Conservation (phyloP, 2,888 invertebrate species). For the Leptura quadrifasciata region DNA sequence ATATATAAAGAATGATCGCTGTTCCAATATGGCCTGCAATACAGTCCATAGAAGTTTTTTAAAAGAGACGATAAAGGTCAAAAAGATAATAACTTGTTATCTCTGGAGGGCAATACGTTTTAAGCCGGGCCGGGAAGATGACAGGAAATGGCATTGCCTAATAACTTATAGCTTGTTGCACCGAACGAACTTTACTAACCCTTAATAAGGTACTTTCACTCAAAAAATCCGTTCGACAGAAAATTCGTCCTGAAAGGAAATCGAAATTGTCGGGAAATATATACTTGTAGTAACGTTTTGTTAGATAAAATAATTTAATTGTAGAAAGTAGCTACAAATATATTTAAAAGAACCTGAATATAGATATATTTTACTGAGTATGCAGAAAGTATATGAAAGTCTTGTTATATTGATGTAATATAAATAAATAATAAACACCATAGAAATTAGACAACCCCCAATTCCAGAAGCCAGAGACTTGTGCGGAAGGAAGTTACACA, state of each 20-base stretch:
- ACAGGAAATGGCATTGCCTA: slow-evolving; percentile 47
- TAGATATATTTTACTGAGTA: too few species aligned
- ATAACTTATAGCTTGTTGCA: slow-evolving; percentile 47
- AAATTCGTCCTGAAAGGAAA: not conserved
- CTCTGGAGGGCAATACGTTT: slow-evolving; percentile 52
- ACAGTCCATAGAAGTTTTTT: slow-evolving; percentile 43
- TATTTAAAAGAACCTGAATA: too few species aligned
- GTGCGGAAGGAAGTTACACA: too few species aligned
- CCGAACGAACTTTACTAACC: slow-evolving; percentile 3
- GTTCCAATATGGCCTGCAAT: slow-evolving; percentile 31
- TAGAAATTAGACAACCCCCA: too few species aligned
- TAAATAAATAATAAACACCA: too few species aligned
- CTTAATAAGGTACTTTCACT: slow-evolving; percentile 19
- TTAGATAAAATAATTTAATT: too few species aligned
- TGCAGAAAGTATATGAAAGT: too few species aligned
- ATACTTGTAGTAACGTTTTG: too few species aligned
- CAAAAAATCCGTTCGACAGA: slow-evolving; percentile 4
- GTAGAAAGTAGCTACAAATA: too few species aligned
- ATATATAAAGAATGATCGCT: slow-evolving; percentile 13
- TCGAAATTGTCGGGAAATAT: not conserved
- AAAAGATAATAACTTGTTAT: slow-evolving; percentile 54
- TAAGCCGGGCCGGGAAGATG: slow-evolving; percentile 42
- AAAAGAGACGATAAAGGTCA: slow-evolving; percentile 49
- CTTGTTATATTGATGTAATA: too few species aligned
- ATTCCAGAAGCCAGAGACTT: too few species aligned